Conservation (phyloP, 2,113 vertebrate species). For the Pseudonaja textilis region DNA sequence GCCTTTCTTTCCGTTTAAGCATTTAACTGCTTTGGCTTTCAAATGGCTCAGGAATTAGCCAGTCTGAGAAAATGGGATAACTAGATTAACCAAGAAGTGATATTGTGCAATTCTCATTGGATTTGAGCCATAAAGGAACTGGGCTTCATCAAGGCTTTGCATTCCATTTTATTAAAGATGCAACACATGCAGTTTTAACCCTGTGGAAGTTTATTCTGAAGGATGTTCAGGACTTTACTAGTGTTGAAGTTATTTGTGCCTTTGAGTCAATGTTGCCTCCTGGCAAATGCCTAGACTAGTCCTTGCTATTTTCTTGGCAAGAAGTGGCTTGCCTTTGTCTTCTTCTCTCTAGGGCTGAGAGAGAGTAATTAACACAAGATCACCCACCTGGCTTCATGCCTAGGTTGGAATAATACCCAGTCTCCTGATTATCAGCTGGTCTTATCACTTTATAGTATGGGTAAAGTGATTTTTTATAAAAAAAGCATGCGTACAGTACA, state of each 20-base stretch:
- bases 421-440: neutral
- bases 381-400: neutral
- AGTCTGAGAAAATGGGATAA: conserved; percentile 1
- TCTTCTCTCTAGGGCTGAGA: neutral
- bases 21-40: conserved; percentile 29
- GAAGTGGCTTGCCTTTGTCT: neutral
- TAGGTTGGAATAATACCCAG: neutral
- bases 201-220: neutral
- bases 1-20: conserved; percentile 26
- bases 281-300: neutral
- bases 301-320: neutral
- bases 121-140: neutral
- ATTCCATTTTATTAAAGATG: neutral
- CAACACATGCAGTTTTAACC: neutral
- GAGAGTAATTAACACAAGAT: neutral
- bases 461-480: neutral
- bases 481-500: neutral
- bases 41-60: conserved; percentile 19
- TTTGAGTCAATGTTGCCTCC: neutral
- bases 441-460: neutral
- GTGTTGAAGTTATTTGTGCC: neutral
- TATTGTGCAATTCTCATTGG: neutral
- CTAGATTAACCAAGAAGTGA: neutral
- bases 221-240: neutral
- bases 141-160: neutral